phyloP scores from a whole-genome alignment of 2,888 invertebrate genomes.

The Erannis defoliaria region DNA sequence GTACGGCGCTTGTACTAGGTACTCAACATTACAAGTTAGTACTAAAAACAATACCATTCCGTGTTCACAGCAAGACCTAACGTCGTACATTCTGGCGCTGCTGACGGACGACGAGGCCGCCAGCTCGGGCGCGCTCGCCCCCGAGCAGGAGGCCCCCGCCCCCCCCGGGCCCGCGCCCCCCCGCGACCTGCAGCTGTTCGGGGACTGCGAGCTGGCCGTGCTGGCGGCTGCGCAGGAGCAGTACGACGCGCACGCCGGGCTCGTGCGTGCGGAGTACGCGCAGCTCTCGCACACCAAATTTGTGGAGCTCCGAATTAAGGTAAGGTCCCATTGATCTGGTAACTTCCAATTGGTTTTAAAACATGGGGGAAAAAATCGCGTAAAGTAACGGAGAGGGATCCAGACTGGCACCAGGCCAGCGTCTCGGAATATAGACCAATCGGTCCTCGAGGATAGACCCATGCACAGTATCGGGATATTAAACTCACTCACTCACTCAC shows the following conservation, averaged over 20 bases:
- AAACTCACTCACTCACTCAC: too few relatives aligned
- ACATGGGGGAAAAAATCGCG: too few relatives aligned
- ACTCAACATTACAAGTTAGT: too few relatives aligned
- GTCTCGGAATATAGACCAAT: too few relatives aligned
- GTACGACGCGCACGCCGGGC: slow-evolving; percentile 75
- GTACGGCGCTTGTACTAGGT: too few relatives aligned
- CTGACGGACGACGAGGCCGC: slow-evolving; percentile 77
- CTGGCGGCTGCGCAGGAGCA: slow-evolving; percentile 69
- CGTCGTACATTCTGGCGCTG: slow-evolving; percentile 74
- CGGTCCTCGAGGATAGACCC: too few relatives aligned
- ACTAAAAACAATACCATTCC: not conserved
- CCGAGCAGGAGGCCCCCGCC: slow-evolving; percentile 29
- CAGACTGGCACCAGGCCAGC: too few relatives aligned
- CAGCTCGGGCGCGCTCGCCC: slow-evolving; percentile 53
- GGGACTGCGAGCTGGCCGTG: slow-evolving; percentile 78
- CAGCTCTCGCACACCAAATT: slow-evolving; percentile 65
- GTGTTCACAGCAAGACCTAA: slow-evolving; percentile 70
- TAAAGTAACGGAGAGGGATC: too few relatives aligned
- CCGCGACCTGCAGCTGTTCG: slow-evolving; percentile 74
- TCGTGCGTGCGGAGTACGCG: slow-evolving; percentile 74
- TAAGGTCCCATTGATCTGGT: slow-evolving; percentile 42
- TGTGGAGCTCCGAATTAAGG: slow-evolving; percentile 73
- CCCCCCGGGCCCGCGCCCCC: slow-evolving; percentile 53
- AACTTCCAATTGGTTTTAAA: too few relatives aligned
- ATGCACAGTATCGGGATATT: too few relatives aligned